phyloP scores from a whole-genome alignment of 2,888 invertebrate species.

The Andrena chrysosceles region DNA sequence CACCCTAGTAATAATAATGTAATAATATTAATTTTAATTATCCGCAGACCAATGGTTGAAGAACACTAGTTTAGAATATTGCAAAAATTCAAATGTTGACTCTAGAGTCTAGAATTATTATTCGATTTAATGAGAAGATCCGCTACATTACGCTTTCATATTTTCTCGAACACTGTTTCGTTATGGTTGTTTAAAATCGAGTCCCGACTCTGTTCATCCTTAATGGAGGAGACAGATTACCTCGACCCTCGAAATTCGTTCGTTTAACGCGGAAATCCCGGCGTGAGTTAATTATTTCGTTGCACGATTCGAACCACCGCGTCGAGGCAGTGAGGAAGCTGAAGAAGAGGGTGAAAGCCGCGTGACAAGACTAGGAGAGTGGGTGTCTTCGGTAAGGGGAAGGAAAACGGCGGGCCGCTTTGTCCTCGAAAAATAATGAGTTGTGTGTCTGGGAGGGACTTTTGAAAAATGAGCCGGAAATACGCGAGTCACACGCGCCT shows the following conservation, averaged over 20 bases:
- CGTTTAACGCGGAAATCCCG: background rate
- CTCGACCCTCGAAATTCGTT: background rate
- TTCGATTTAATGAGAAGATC: too few relatives aligned
- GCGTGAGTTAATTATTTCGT: constrained; percentile 27
- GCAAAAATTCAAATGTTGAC: too few relatives aligned
- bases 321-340: background rate
- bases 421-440: constrained; percentile 70
- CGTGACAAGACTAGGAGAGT: constrained; percentile 30
- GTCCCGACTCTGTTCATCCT: too few relatives aligned
- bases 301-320: background rate
- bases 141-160: too few relatives aligned
- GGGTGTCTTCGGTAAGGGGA: background rate
- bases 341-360: constrained; percentile 30
- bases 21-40: too few relatives aligned
- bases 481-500: background rate
- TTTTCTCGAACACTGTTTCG: too few relatives aligned
- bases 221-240: too few relatives aligned
- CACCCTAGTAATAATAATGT: too few relatives aligned
- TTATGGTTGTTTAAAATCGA: too few relatives aligned
- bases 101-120: too few relatives aligned
- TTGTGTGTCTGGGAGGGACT: constrained; percentile 50
- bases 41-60: too few relatives aligned
- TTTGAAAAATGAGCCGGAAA: constrained; percentile 31
- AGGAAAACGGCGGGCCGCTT: constrained; percentile 42
- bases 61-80: too few relatives aligned